phyloP scores from a whole-genome alignment of 2,797 vertebrate species.

The Lophotriccus pileatus region DNA sequence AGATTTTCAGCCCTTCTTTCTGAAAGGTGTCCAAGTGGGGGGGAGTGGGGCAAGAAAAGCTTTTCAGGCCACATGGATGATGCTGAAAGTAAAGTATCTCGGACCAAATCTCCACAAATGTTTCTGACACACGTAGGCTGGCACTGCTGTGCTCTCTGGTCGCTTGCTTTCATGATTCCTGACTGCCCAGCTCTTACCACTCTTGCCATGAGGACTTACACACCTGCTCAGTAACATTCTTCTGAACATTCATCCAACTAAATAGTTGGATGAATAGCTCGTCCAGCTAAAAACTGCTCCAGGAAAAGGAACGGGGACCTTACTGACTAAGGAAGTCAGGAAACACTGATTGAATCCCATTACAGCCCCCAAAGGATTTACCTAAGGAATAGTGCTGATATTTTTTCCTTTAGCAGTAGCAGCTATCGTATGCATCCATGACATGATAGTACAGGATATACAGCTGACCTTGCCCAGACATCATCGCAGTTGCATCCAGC shows the following conservation, averaged over 20 bases:
- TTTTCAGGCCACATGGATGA: background rate
- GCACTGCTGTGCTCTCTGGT: background rate
- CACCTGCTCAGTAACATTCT: background rate
- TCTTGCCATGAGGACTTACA: background rate
- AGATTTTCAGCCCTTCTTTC: background rate
- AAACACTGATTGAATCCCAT: background rate
- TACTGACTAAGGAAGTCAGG: background rate
- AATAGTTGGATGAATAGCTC: background rate
- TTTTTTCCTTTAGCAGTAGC: background rate
- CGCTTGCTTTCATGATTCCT: background rate
- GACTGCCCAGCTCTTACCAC: background rate
- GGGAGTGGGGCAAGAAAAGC: background rate
- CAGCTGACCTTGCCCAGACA: background rate
- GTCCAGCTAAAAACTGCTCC: background rate
- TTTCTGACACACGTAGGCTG: fast-evolving
- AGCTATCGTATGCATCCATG: background rate
- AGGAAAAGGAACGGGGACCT: background rate
- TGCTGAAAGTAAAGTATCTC: background rate
- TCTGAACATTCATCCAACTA: background rate
- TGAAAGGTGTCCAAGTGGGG: background rate
- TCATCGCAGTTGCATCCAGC: background rate
- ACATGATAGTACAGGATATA: fast-evolving
- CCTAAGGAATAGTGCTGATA: fast-evolving
- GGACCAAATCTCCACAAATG: background rate
- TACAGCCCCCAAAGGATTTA: background rate